A percentile compares a stretch with the other conserved stretches of the same genome.
phyloP scores from a whole-genome alignment of 2,113 vertebrate species.

The Oceanodroma tethys region DNA sequence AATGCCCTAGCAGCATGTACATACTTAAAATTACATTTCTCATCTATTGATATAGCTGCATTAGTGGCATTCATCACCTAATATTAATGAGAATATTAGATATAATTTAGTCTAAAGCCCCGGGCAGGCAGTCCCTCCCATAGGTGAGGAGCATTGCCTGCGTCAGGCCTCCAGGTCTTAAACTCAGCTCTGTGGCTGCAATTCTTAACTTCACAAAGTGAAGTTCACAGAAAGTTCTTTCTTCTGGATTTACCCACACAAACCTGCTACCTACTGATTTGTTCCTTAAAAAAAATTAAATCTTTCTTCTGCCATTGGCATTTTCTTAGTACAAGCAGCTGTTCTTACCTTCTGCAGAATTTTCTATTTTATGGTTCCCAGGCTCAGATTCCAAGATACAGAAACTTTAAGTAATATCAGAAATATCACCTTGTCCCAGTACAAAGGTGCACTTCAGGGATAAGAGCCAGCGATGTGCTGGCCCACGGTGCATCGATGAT shows the following conservation, averaged over 20 bases:
- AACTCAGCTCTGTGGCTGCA: neutral
- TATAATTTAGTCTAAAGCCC: neutral
- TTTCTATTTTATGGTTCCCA: neutral
- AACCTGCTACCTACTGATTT: neutral
- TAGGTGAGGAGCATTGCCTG: neutral
- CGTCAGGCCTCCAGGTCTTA: neutral
- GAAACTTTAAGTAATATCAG: neutral
- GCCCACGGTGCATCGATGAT: fast-evolving
- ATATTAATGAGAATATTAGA: neutral
- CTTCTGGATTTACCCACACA: neutral
- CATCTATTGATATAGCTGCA: neutral
- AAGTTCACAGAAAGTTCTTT: neutral
- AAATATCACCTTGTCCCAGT: neutral
- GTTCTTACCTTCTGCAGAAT: neutral
- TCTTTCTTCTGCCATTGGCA: neutral
- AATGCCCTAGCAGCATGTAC: neutral
- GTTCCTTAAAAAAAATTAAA: neutral
- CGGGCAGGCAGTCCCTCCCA: neutral
- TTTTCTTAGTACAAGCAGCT: neutral
- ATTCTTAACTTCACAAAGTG: neutral
- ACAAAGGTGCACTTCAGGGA: neutral
- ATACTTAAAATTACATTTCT: neutral
- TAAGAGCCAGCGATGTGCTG: neutral
- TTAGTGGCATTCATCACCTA: neutral
- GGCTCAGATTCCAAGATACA: neutral